Conservation (phyloP, 1,140 invertebrate species). For the Rhopalosiphum padi region DNA sequence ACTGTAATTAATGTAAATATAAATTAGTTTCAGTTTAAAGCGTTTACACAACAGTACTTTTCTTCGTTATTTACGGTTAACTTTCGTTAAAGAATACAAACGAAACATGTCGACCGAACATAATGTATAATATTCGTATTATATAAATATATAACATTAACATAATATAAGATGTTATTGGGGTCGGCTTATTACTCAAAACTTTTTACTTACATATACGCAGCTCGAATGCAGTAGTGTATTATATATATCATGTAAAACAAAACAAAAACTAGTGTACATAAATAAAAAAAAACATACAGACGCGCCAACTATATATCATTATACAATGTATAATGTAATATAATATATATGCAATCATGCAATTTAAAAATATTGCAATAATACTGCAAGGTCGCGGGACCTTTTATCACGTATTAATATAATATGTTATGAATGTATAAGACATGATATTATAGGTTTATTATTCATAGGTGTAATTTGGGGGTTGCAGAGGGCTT, state of each 20-base stretch:
- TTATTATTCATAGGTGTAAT: neutral
- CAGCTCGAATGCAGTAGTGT: neutral
- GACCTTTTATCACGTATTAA: too few species aligned
- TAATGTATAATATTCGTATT: neutral
- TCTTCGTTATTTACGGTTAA: conserved; percentile 6
- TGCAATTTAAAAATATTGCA: conserved; percentile 9
- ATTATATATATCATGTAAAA: neutral
- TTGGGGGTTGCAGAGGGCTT: neutral
- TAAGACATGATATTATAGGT: neutral
- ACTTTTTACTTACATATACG: neutral
- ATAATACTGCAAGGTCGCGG: neutral
- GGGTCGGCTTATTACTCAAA: neutral
- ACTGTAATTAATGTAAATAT: neutral
- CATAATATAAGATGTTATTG: neutral
- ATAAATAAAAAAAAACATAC: neutral
- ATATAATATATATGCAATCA: neutral
- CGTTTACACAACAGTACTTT: neutral
- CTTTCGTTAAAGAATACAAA: neutral
- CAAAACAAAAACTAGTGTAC: neutral
- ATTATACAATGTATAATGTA: neutral
- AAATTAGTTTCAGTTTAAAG: conserved; percentile 3
- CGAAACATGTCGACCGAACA: neutral
- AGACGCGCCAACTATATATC: neutral
- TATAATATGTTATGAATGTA: neutral
- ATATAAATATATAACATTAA: neutral